Conservation (phyloP, 2,113 vertebrate genomes). For the Channa maculata region DNA sequence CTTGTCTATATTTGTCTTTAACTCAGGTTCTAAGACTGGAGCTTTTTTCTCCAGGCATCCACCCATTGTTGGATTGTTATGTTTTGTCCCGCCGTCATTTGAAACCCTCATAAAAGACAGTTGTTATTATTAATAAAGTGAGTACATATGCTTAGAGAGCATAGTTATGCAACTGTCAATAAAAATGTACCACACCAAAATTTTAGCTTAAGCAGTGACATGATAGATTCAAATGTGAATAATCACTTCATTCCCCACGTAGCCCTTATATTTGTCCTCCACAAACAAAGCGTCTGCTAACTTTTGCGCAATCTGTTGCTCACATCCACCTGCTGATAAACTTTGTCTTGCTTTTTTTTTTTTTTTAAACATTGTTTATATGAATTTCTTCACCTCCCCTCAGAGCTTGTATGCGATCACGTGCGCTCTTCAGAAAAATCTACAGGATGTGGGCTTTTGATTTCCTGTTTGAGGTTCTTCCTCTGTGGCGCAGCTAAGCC, state of each 20-base stretch:
- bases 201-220: constrained; percentile 27
- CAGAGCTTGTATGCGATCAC: background rate
- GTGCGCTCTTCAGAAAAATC: background rate
- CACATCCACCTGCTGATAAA: background rate
- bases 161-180: too few species aligned
- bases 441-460: constrained; percentile 31
- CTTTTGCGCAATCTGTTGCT: constrained; percentile 56
- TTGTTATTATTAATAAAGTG: too few species aligned
- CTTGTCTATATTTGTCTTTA: too few species aligned
- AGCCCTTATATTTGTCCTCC: constrained; percentile 7
- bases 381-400: background rate
- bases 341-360: background rate
- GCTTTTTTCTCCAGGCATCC: too few species aligned
- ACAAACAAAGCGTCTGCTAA: constrained; percentile 36
- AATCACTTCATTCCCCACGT: constrained; percentile 56
- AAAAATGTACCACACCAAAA: too few species aligned
- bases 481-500: constrained; percentile 25
- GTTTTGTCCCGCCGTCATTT: too few species aligned
- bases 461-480: constrained; percentile 44
- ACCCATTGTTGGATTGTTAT: too few species aligned
- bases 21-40: too few species aligned
- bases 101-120: too few species aligned
- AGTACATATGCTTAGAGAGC: too few species aligned
- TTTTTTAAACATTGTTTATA: background rate
- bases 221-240: constrained; percentile 13